Evolutionary conservation across 1,140 invertebrate species (phyloP), one percentile per base, ranked within the genome.

Genomic region (Papilio machaon): DNA sequence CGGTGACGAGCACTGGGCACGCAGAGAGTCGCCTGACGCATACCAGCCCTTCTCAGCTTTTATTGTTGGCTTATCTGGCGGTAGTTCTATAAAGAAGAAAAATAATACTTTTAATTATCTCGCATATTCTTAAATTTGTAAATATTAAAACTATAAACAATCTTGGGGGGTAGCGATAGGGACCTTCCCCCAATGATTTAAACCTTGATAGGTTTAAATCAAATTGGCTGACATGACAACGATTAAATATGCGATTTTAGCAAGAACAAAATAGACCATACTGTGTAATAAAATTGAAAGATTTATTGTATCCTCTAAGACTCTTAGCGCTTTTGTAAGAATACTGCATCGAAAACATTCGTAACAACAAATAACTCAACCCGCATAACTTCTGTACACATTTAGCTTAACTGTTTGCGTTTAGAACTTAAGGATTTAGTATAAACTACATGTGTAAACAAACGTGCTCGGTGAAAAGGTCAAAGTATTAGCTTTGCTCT

Each of bases 1-100:
- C n/a, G 94, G 92, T 2, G 95, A 95, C 0, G 94, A 94, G 83
- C 95, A 96, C 76, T 95, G 95, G 0, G 95, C 95, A 47, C 92
- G 86, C 7, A 96, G 90, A 0, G 89, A 91, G 80, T 96, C 95
- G 8, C 95, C 95, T 30, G 93, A 93, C 19, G 92, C 90, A 80
- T 95, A 95, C 89, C 93, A 93, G 6, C 91, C 90, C 79, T 95
- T 95, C 81, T 95, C 91, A 0, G 95, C 95, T 75, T 91, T 92
- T 81, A 96, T 93, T 52, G 89, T 86, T 7, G 95, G 95, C 80
- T 92, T 91, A 2, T 92, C 93, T 58, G 88, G 86, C 11, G 95
- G 95, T 17, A 94, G 84, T 84, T 95, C 95, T 95, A 94, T 82
- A 79, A 70, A 87, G 76, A 91, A 88, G 11, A 80, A 77, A 79